phyloP scores from a whole-genome alignment of 1,140 invertebrate genomes.

The Heliconius eleuchia region DNA sequence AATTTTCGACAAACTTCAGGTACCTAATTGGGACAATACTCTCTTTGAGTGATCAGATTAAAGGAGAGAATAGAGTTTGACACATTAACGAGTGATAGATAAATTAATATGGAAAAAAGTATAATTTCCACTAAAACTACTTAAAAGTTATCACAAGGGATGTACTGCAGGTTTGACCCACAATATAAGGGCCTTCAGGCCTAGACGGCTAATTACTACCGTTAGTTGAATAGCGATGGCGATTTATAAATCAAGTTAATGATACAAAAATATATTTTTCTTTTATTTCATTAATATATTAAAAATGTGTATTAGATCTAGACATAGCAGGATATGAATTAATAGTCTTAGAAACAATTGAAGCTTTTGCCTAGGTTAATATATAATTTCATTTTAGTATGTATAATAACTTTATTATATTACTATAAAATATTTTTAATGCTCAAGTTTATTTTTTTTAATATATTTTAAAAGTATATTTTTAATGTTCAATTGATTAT shows the following conservation, averaged over 20 bases:
- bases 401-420: background rate
- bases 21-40: slow-evolving; percentile 70
- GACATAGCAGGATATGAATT: no score
- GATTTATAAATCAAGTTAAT: background rate
- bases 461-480: background rate
- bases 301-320: background rate
- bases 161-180: slow-evolving; percentile 53
- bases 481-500: background rate
- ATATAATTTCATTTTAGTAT: no score
- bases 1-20: slow-evolving; percentile 69
- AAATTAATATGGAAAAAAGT: slow-evolving; percentile 18
- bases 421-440: background rate
- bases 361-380: no score
- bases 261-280: background rate
- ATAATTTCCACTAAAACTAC: slow-evolving; percentile 40
- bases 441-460: background rate
- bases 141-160: slow-evolving; percentile 65
- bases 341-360: no score
- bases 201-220: background rate
- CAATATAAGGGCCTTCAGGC: slow-evolving; percentile 31
- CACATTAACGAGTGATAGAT: slow-evolving; percentile 47
- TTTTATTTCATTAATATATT: background rate
- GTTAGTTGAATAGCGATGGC: background rate
- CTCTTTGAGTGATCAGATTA: slow-evolving; percentile 13
- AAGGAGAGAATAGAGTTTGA: slow-evolving; percentile 44